A percentile compares a stretch with the other conserved stretches of the same genome.
Evolutionary conservation across 2,797 vertebrate genomes (phyloP).

Genomic region (Fringilla coelebs): DNA sequence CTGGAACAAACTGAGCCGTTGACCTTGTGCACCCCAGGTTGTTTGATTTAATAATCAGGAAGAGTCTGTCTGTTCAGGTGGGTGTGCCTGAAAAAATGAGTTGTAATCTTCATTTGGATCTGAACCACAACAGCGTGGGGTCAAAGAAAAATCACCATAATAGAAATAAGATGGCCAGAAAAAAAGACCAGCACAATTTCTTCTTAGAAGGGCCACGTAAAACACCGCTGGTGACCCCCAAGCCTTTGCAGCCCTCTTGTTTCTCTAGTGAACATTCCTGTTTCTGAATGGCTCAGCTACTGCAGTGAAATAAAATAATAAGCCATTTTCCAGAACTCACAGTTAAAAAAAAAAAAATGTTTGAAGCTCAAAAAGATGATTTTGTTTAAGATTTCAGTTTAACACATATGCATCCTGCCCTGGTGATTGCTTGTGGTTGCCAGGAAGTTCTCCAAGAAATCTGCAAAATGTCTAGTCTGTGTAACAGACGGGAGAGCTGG

Average conservation of each 20-base stretch:
- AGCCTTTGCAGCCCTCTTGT: neutral
- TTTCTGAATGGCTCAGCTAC: neutral
- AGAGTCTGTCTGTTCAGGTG: neutral
- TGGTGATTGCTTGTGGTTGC: constrained; percentile 57
- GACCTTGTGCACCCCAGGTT: neutral
- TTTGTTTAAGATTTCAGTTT: constrained; percentile 62
- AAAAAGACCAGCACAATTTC: neutral
- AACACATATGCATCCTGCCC: constrained; percentile 58
- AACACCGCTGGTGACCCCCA: neutral
- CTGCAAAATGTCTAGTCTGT: constrained; percentile 59
- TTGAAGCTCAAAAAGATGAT: constrained; percentile 37
- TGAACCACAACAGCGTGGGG: neutral
- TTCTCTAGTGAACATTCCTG: neutral
- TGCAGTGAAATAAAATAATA: neutral
- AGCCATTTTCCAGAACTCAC: constrained; percentile 4
- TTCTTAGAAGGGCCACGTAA: neutral
- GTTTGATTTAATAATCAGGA: constrained; percentile 19
- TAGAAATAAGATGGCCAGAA: neutral
- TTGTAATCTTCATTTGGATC: neutral
- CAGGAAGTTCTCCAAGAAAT: constrained; percentile 64
- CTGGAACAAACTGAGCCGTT: neutral
- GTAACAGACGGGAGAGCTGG: constrained; percentile 52
- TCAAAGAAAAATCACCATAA: neutral
- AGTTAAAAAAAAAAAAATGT: neutral
- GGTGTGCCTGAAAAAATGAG: neutral